A percentile compares a stretch with the other conserved stretches of the same genome.
These are phyloP conservation scores for Conus ventricosus DNA, from an alignment of 1,140 invertebrate species.

Conservation along the genomic window DNA sequence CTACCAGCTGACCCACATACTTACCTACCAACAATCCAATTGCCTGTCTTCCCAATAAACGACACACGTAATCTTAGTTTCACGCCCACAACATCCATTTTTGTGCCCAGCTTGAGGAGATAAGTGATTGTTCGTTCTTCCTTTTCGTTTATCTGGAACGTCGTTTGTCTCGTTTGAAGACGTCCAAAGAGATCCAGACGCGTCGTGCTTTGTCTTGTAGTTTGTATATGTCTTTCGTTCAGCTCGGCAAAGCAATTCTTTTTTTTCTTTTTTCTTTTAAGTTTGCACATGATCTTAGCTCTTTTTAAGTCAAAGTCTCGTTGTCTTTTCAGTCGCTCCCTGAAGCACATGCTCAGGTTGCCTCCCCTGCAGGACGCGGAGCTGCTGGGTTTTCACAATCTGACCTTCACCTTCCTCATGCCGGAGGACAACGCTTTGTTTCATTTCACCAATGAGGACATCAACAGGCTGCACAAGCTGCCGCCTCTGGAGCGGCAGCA, in stretches of 20 bases:
- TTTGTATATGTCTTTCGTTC: too few relatives aligned
- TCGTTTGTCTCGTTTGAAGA: too few relatives aligned
- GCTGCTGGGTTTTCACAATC: conserved; percentile 23
- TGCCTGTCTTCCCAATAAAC: too few relatives aligned
- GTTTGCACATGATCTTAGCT: background rate
- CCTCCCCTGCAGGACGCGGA: conserved; percentile 19
- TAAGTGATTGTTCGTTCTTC: too few relatives aligned
- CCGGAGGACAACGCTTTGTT: conserved; percentile 38
- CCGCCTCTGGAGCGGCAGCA: background rate
- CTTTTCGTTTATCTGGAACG: background rate
- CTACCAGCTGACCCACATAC: too few relatives aligned
- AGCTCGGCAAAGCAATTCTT: too few relatives aligned
- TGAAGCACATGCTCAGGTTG: conserved; percentile 32
- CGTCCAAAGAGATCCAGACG: too few relatives aligned
- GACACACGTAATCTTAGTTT: too few relatives aligned
- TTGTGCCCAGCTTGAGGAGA: too few relatives aligned
- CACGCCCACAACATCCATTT: too few relatives aligned
- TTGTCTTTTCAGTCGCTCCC: conserved; percentile 33
- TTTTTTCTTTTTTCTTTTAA: background rate
- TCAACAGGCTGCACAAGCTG: conserved; percentile 19
- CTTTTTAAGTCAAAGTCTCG: background rate
- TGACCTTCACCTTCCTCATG: conserved; percentile 51
- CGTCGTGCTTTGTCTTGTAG: too few relatives aligned
- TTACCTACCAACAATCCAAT: background rate
- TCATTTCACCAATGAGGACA: conserved; percentile 20